Percentiles rank a stretch among this genome's conserved stretches.
These are phyloP conservation scores for Asobara japonica DNA, from an alignment of 1,140 invertebrate species.

Conservation along the genomic window DNA sequence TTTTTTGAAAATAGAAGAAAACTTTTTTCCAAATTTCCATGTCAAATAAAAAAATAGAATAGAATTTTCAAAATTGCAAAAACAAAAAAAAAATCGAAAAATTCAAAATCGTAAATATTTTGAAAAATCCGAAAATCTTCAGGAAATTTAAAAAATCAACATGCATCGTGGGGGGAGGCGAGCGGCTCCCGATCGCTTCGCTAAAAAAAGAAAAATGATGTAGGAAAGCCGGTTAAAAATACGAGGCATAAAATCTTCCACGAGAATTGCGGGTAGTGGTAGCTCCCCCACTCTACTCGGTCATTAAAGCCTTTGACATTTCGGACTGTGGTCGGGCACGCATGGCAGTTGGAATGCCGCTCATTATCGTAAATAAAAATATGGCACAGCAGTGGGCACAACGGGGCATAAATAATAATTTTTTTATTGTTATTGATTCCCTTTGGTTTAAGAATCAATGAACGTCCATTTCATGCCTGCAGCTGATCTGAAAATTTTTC, in stretches of 20 bases:
- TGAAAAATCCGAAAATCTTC: too few relatives aligned
- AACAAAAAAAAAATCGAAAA: too few relatives aligned
- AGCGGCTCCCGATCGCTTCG: too few relatives aligned
- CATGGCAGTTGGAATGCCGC: constrained; percentile 6
- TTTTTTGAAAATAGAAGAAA: too few relatives aligned
- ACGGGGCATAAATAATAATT: neutral
- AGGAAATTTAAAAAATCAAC: too few relatives aligned
- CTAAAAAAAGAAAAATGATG: neutral
- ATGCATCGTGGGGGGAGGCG: too few relatives aligned
- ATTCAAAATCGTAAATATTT: too few relatives aligned
- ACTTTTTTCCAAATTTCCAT: too few relatives aligned
- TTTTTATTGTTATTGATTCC: neutral
- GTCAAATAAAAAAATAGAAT: too few relatives aligned
- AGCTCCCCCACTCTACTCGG: neutral
- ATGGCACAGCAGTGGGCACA: neutral
- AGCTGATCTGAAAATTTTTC: too few relatives aligned
- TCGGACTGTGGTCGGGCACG: neutral
- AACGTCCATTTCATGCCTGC: neutral
- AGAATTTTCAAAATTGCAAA: too few relatives aligned
- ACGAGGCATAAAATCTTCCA: constrained; percentile 20
- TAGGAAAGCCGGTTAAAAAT: constrained; percentile 14
- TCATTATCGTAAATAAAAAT: constrained; percentile 17
- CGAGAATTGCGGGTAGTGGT: neutral
- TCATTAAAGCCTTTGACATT: constrained; percentile 21
- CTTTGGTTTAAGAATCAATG: constrained; percentile 5